Conservation (phyloP, 1,140 invertebrate genomes). For the Calycopis cecrops region DNA sequence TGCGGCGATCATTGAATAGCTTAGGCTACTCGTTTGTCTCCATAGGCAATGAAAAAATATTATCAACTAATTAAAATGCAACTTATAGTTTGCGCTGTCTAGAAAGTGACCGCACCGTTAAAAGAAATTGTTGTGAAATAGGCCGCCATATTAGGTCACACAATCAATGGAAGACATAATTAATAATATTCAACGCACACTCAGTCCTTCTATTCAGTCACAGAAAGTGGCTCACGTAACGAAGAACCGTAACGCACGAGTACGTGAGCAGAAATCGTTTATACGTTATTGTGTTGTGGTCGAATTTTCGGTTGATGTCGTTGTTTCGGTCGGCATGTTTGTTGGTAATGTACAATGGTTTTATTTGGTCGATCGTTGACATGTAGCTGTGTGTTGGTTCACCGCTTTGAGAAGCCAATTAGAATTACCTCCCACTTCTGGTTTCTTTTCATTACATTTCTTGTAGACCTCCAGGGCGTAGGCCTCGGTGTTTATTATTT, state of each 20-base stretch:
- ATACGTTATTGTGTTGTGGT: conserved; percentile 61
- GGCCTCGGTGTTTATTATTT: no score
- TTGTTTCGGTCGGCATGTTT: conserved; percentile 30
- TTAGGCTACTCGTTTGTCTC: no score
- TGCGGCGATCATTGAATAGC: no score
- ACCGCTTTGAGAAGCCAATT: no score
- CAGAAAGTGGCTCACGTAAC: conserved; percentile 70
- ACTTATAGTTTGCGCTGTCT: conserved; percentile 2
- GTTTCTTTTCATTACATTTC: no score
- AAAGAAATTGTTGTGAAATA: conserved; percentile 20
- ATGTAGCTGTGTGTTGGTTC: no score
- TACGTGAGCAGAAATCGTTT: conserved; percentile 65
- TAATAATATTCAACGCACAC: conserved; percentile 68
- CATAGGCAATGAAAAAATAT: no score
- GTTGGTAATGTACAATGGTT: no score
- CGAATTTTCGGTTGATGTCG: conserved; percentile 58
- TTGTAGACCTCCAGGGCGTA: no score
- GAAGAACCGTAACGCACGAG: conserved; percentile 63
- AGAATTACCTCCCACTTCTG: no score
- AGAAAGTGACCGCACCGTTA: conserved; percentile 25
- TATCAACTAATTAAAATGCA: no score
- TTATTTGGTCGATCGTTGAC: no score
- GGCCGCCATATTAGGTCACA: conserved; percentile 20
- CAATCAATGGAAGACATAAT: conserved; percentile 46
- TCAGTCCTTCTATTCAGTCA: conserved; percentile 62